Evolutionary conservation across 2,113 vertebrate genomes (phyloP), one percentile per base, ranked within the genome.

Genomic region (Dermatemys mawii): DNA sequence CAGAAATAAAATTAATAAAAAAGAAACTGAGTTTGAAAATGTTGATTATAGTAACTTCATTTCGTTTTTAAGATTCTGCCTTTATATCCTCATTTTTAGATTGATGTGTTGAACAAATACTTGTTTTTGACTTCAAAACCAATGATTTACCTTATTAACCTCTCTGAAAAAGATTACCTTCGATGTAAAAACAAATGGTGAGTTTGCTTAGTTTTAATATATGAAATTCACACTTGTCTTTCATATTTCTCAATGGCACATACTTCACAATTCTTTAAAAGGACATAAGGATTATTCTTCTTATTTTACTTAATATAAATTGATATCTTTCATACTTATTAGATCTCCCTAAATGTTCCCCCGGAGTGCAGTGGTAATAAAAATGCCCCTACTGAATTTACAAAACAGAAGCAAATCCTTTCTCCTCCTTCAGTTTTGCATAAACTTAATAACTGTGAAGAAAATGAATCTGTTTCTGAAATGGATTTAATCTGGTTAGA

Each of bases 131-230:
- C 99, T 79, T 99, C 99, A 91, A 99, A 99, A 98, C 99, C 99
- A 27, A 99, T 99, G 99, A 99, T 99, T 94, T 99, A 99, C 95
- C 98, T 99, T 98, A 99, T 99, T 95, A 99, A 99, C 96, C 99
- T 99, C 86, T 99, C 99, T 29, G 99, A 99, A 97, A 99, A 99
- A 97, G 99, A 99, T 97, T 99, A 99, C 98, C 99, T 99, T 95
- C 99, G 99, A 92, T 99, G 99, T 98, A 99, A 99, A 98, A 99
- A 99, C 98, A 99, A 99, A 97, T 99, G 99, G 99, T 99, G 94
- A 97, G 99, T 98, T 70, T 91, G 49, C 73, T 84, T 29, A 89
- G 83, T 19, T 94, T 94, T 88, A 88, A 90, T 90, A 76, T 60
- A 54, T 90, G 60, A 38, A 38, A 88, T 78, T 80, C n/a, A 2